A percentile compares a stretch with the other conserved stretches of the same genome.
These are phyloP conservation scores for Tetrax tetrax DNA, from an alignment of 2,113 vertebrate genomes.

Conservation along the genomic window DNA sequence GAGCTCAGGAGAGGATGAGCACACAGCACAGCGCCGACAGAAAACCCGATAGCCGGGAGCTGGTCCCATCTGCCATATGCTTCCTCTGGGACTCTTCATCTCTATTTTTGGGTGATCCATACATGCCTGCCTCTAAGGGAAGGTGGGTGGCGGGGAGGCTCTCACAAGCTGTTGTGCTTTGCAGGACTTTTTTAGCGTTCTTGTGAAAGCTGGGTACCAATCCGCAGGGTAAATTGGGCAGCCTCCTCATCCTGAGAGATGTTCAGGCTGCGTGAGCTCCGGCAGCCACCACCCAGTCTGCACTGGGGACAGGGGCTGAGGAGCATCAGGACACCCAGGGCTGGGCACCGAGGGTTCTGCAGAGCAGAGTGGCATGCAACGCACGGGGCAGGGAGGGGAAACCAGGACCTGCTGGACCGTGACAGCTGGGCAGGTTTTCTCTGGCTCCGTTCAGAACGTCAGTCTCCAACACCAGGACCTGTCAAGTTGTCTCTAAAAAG, in stretches of 20 bases:
- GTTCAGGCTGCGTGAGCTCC: rapidly evolving
- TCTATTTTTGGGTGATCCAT: conserved; percentile 8
- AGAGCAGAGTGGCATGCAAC: rapidly evolving
- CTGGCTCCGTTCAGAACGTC: background rate
- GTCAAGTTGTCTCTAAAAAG: background rate
- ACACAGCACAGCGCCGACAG: background rate
- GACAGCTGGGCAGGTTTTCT: rapidly evolving
- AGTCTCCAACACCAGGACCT: background rate
- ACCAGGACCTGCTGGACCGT: background rate
- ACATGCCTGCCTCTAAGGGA: background rate
- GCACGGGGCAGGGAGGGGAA: background rate
- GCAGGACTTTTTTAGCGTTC: background rate
- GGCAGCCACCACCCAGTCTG: background rate
- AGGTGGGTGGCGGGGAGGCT: conserved; percentile 37
- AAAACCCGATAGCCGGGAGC: background rate
- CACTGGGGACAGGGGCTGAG: background rate
- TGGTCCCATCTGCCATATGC: background rate
- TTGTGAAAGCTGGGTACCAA: background rate
- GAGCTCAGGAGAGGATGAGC: background rate
- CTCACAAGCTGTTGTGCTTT: conserved; percentile 17
- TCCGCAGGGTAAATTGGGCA: background rate
- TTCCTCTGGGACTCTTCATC: background rate
- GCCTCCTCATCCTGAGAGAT: rapidly evolving
- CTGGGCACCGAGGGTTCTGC: background rate
- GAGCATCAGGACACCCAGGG: background rate